phyloP scores from a whole-genome alignment of 2,113 vertebrate genomes.

The Catharus minimus region DNA sequence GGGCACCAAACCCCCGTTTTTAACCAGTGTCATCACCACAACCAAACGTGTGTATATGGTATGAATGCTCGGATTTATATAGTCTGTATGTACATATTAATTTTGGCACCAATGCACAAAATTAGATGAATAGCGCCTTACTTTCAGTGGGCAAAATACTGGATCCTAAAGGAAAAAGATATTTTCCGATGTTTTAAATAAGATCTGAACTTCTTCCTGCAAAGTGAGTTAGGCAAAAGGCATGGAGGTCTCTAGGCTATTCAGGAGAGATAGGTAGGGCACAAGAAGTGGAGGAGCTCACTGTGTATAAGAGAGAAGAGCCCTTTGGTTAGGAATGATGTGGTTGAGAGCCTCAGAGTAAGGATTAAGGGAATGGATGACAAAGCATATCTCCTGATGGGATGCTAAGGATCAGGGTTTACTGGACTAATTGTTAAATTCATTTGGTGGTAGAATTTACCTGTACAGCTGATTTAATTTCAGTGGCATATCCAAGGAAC shows the following conservation, averaged over 20 bases:
- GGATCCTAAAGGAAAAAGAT: neutral
- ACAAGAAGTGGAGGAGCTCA: neutral
- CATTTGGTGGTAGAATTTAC: neutral
- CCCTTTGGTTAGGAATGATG: neutral
- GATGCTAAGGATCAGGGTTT: neutral
- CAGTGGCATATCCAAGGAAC: neutral
- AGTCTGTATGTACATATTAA: neutral
- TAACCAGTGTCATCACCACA: neutral
- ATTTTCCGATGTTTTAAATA: neutral
- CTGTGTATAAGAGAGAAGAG: neutral
- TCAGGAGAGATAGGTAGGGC: neutral
- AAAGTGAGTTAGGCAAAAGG: neutral
- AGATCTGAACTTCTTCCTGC: neutral
- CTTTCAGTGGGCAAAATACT: neutral
- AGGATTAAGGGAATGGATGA: neutral
- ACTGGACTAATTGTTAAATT: neutral
- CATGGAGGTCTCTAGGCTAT: neutral
- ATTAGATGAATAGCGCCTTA: neutral
- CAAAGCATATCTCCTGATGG: neutral
- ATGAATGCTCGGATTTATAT: neutral
- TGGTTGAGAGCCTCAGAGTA: neutral
- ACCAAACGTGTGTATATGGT: neutral
- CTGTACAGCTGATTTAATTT: neutral
- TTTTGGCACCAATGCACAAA: neutral
- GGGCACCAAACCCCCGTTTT: neutral